A percentile compares a stretch with the other conserved stretches of the same genome.
Evolutionary conservation across 2,888 invertebrate species (phyloP).

Genomic region (Nemapogon koenigi): DNA sequence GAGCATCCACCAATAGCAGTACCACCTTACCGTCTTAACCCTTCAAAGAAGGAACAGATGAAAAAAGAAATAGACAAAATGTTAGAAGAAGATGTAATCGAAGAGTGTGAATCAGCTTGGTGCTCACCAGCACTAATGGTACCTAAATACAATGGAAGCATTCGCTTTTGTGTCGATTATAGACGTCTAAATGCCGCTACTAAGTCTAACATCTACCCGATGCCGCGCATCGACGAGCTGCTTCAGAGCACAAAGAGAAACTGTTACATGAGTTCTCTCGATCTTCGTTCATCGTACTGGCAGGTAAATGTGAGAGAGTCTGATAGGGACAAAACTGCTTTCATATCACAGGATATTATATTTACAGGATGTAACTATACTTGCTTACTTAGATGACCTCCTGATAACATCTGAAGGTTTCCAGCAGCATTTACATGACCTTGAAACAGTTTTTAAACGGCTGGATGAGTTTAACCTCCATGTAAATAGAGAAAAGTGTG

Average conservation of each 20-base stretch:
- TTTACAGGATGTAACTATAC: slow-evolving; percentile 13
- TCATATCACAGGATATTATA: slow-evolving; percentile 21
- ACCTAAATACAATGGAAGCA: slow-evolving; percentile 21
- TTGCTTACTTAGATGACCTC: slow-evolving; percentile 21
- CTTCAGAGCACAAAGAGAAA: slow-evolving; percentile 21
- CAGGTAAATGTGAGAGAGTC: slow-evolving; percentile 20
- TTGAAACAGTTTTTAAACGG: slow-evolving; percentile 12
- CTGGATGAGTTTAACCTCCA: slow-evolving; percentile 12
- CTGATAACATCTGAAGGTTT: slow-evolving; percentile 18
- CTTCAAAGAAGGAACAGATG: slow-evolving; percentile 20
- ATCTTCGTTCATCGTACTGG: slow-evolving; percentile 28
- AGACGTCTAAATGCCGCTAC: slow-evolving; percentile 18
- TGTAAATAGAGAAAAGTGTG: slow-evolving; percentile 8
- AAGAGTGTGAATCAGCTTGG: slow-evolving; percentile 26
- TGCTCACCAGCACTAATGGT: slow-evolving; percentile 25
- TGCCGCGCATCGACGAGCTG: slow-evolving; percentile 27
- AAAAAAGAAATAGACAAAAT: slow-evolving; percentile 21
- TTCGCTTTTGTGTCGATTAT: slow-evolving; percentile 24
- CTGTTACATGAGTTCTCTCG: slow-evolving; percentile 24
- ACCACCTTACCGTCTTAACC: slow-evolving; percentile 24
- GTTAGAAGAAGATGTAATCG: slow-evolving; percentile 23
- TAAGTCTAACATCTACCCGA: slow-evolving; percentile 19
- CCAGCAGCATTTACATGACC: slow-evolving; percentile 16
- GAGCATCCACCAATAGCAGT: slow-evolving; percentile 22
- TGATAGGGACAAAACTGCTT: slow-evolving; percentile 21